Conservation (phyloP, 2,888 invertebrate genomes). For the Caenorhabditis sp. region DNA sequence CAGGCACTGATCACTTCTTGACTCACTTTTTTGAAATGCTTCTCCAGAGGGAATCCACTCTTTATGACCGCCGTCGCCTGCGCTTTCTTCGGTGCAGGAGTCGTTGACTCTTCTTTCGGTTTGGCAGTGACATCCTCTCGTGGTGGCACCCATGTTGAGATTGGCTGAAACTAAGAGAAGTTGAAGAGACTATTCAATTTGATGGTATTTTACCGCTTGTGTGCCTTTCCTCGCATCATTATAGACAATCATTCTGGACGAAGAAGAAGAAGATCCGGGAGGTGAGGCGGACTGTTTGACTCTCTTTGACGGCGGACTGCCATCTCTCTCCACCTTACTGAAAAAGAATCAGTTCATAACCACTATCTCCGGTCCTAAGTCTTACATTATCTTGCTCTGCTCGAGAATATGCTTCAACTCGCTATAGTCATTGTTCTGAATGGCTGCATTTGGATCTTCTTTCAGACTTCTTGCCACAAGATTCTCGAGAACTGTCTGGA, state of each 20-base stretch:
- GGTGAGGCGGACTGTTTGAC: conserved; percentile 16
- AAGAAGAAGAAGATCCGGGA: conserved; percentile 11
- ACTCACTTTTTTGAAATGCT: conserved; percentile 46
- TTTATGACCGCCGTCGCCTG: conserved; percentile 55
- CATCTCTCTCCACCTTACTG: conserved; percentile 27
- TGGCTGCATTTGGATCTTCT: conserved; percentile 10
- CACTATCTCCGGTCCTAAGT: not conserved
- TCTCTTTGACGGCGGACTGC: conserved; percentile 25
- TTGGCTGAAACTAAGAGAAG: conserved; percentile 37
- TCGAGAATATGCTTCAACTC: conserved; percentile 32
- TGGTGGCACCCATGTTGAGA: conserved; percentile 64
- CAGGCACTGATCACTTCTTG: no score
- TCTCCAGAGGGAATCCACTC: conserved; percentile 41
- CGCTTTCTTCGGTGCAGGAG: conserved; percentile 29
- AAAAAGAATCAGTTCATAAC: no score
- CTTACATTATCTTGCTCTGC: conserved; percentile 12
- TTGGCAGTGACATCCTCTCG: conserved; percentile 51
- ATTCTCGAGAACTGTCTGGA: conserved; percentile 46
- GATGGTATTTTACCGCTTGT: conserved; percentile 18
- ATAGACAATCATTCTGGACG: conserved; percentile 33
- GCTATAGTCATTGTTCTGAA: conserved; percentile 1
- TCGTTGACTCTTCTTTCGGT: conserved; percentile 23
- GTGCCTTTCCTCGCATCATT: conserved; percentile 30
- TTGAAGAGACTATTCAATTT: not conserved
- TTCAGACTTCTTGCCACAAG: conserved; percentile 37